A percentile compares a stretch with the other conserved stretches of the same genome.
These are phyloP conservation scores for Drosophila mimica DNA, from an alignment of 2,888 invertebrate genomes.

Conservation along the genomic window DNA sequence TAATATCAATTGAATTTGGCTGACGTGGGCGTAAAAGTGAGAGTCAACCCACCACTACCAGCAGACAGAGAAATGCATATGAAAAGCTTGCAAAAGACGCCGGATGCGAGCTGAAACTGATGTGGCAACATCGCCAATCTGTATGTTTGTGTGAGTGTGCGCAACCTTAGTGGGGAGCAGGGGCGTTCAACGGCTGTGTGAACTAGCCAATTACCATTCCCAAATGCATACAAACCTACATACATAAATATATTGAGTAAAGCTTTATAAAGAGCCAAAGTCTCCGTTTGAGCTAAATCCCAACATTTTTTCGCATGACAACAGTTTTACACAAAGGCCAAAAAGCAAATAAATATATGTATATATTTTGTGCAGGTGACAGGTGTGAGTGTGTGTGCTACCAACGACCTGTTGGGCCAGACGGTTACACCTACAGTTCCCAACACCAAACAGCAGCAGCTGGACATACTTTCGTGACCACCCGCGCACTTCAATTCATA, in stretches of 20 bases:
- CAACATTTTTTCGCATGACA: slow-evolving; percentile 53
- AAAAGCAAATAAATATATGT: slow-evolving; percentile 26
- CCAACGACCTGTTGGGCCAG: slow-evolving; percentile 59
- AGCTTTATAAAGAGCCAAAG: slow-evolving; percentile 19
- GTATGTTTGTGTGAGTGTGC: slow-evolving; percentile 29
- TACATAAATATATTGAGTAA: slow-evolving; percentile 34
- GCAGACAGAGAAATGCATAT: slow-evolving; percentile 15
- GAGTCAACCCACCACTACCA: slow-evolving; percentile 26
- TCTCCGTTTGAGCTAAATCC: slow-evolving; percentile 26
- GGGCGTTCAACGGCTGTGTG: slow-evolving; percentile 35
- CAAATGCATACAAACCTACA: slow-evolving; percentile 1
- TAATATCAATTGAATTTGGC: slow-evolving; percentile 43
- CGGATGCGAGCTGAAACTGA: slow-evolving; percentile 37
- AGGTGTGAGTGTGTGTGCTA: slow-evolving; percentile 18
- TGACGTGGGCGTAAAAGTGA: slow-evolving; percentile 58
- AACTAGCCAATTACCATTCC: slow-evolving; percentile 36
- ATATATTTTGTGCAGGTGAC: slow-evolving; percentile 6
- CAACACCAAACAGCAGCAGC: slow-evolving; percentile 16
- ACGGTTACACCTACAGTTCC: slow-evolving; percentile 42
- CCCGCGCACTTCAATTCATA: slow-evolving; percentile 36
- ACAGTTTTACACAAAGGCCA: slow-evolving; percentile 47
- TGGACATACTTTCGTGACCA: slow-evolving; percentile 32
- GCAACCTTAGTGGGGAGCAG: slow-evolving; percentile 58
- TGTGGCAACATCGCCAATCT: slow-evolving; percentile 17
- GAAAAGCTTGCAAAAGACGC: slow-evolving; percentile 27